phyloP scores from a whole-genome alignment of 2,797 vertebrate genomes.

The Diplodus puntazzo region DNA sequence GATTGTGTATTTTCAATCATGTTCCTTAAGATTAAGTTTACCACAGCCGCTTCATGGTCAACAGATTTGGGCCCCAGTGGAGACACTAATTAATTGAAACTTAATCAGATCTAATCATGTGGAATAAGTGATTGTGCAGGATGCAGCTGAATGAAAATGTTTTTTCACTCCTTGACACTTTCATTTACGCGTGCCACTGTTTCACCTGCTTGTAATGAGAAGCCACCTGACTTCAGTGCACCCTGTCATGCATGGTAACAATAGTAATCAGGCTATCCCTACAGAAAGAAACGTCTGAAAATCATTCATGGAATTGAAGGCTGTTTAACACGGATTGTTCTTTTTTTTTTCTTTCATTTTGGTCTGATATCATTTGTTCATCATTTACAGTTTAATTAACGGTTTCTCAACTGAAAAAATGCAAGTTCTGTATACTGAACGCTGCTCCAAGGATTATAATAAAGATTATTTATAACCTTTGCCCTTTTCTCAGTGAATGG shows the following conservation, averaged over 20 bases:
- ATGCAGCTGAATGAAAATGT: slow-evolving; percentile 28
- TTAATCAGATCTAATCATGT: slow-evolving; percentile 6
- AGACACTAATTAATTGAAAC: neutral
- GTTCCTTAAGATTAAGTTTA: slow-evolving; percentile 2
- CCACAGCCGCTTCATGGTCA: neutral
- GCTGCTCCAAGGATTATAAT: slow-evolving; percentile 86
- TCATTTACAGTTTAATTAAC: slow-evolving; percentile 60
- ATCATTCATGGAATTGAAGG: slow-evolving; percentile 30
- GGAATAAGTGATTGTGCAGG: neutral
- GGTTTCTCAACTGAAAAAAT: slow-evolving; percentile 75
- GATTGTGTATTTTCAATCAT: neutral
- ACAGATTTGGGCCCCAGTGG: neutral
- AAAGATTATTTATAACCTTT: slow-evolving; percentile 87
- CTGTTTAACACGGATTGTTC: slow-evolving; percentile 45
- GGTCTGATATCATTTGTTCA: slow-evolving; percentile 60
- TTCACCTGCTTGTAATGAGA: slow-evolving; percentile 37
- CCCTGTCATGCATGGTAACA: slow-evolving; percentile 66
- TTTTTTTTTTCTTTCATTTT: slow-evolving; percentile 11
- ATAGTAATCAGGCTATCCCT: slow-evolving; percentile 51
- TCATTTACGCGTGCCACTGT: slow-evolving; percentile 28
- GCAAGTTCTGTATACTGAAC: slow-evolving; percentile 86
- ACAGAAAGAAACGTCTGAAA: slow-evolving; percentile 44
- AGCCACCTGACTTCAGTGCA: slow-evolving; percentile 47
- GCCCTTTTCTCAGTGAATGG: slow-evolving; percentile 42
- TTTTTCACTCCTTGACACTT: slow-evolving; percentile 35